Evolutionary conservation across 2,888 invertebrate genomes (phyloP).

Genomic region (Tiliacea citrago): DNA sequence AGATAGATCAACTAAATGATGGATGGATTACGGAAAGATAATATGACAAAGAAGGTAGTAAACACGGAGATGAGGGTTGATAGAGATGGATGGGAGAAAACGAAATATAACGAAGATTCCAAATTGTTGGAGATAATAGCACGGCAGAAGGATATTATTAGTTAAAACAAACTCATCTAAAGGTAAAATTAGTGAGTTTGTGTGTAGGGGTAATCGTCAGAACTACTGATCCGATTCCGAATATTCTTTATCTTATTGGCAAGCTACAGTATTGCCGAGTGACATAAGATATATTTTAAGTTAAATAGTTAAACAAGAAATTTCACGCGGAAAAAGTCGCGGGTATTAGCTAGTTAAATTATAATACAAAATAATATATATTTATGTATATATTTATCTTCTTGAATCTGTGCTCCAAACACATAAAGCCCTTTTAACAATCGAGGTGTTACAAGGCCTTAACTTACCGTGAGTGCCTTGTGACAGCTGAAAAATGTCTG

Average conservation of each 20-base stretch:
- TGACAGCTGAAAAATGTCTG: conserved; percentile 49
- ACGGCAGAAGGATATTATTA: background rate
- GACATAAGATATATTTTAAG: background rate
- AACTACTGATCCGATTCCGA: background rate
- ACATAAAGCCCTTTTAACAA: conserved; percentile 29
- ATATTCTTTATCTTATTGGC: background rate
- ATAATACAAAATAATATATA: background rate
- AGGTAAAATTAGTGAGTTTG: background rate
- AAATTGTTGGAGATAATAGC: background rate
- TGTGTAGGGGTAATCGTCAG: no score
- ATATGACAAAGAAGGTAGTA: conserved; percentile 5
- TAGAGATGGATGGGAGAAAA: conserved; percentile 26
- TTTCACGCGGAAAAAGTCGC: background rate
- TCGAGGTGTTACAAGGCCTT: conserved; percentile 15
- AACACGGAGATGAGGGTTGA: conserved; percentile 25
- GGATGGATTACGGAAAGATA: conserved; percentile 12
- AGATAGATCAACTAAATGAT: conserved; percentile 5
- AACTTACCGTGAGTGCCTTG: conserved; percentile 27
- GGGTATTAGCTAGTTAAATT: background rate
- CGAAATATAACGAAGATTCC: background rate
- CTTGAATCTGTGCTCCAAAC: conserved; percentile 8
- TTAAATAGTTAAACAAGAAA: no score
- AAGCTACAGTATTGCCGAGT: background rate
- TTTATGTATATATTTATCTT: no score
- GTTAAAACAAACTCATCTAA: background rate